phyloP scores from a whole-genome alignment of 2,113 vertebrate species.

The Mesembrinibis cayennensis region DNA sequence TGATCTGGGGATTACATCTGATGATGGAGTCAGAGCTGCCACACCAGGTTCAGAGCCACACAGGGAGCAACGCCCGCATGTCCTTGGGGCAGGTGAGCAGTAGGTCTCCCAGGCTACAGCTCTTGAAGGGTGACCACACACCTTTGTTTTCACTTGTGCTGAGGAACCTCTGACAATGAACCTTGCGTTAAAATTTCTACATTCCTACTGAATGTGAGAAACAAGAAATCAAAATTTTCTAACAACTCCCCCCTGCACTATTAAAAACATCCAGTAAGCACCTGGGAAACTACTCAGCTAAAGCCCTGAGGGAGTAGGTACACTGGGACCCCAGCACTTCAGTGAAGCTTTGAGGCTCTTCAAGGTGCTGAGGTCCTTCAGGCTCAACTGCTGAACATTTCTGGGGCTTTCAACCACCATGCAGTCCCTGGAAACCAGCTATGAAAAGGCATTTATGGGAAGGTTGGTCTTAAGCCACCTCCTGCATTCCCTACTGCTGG shows the following conservation, averaged over 20 bases:
- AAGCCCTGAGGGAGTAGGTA: neutral
- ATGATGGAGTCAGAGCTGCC: neutral
- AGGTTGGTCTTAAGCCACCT: neutral
- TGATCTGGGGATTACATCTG: neutral
- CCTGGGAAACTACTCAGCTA: neutral
- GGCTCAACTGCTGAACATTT: neutral
- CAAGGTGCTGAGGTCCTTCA: neutral
- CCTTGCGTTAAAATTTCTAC: neutral
- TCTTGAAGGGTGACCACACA: neutral
- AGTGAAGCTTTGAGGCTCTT: neutral
- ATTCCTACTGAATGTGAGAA: neutral
- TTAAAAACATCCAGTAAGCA: neutral
- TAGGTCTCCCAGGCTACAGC: neutral
- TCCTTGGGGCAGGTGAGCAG: neutral
- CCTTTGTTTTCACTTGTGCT: neutral
- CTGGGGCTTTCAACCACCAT: neutral
- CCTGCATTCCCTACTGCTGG: neutral
- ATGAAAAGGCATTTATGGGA: neutral
- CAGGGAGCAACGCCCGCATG: neutral
- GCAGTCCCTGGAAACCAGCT: neutral
- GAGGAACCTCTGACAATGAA: neutral
- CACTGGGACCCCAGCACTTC: neutral
- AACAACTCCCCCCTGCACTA: neutral
- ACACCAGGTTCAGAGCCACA: neutral
- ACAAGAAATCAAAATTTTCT: neutral